Evolutionary conservation across 2,888 invertebrate genomes (phyloP).

Genomic region (Cataglyphis livida): DNA sequence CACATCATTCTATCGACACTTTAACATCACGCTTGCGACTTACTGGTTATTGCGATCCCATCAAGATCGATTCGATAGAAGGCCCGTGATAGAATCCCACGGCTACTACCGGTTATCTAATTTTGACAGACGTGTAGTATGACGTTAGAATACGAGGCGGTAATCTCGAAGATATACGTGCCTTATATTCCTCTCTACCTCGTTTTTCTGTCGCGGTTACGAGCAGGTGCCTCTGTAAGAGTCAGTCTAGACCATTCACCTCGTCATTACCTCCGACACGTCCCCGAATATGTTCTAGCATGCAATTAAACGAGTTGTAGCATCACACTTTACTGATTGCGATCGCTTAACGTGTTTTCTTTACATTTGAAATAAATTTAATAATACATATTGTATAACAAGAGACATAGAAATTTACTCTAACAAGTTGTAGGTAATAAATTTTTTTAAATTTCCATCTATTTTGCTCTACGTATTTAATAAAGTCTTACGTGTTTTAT

Average conservation of each 20-base stretch:
- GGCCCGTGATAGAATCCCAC: slow-evolving; percentile 12
- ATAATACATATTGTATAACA: neutral
- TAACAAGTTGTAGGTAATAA: neutral
- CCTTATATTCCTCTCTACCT: slow-evolving; percentile 49
- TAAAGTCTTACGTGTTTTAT: neutral
- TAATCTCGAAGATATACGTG: slow-evolving; percentile 21
- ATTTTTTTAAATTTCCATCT: neutral
- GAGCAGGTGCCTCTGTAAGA: slow-evolving; percentile 69
- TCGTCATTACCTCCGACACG: slow-evolving; percentile 60
- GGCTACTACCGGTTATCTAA: slow-evolving; percentile 27
- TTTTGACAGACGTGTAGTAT: slow-evolving; percentile 35
- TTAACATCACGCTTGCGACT: slow-evolving; percentile 8
- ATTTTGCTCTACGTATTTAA: slow-evolving; percentile 6
- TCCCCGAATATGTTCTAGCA: slow-evolving; percentile 65
- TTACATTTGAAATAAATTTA: neutral
- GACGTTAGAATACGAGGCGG: slow-evolving; percentile 9
- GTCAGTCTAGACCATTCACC: slow-evolving; percentile 74
- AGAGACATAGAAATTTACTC: neutral
- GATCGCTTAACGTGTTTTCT: neutral
- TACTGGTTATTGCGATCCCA: neutral
- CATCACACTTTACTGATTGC: slow-evolving; percentile 10
- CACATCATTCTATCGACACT: slow-evolving; percentile 53
- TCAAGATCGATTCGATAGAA: slow-evolving; percentile 10
- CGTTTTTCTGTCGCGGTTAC: slow-evolving; percentile 68
- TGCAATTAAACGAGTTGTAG: slow-evolving; percentile 63